Evolutionary conservation across 2,888 invertebrate species (phyloP).

Genomic region (Ennomos fuscantarius): DNA sequence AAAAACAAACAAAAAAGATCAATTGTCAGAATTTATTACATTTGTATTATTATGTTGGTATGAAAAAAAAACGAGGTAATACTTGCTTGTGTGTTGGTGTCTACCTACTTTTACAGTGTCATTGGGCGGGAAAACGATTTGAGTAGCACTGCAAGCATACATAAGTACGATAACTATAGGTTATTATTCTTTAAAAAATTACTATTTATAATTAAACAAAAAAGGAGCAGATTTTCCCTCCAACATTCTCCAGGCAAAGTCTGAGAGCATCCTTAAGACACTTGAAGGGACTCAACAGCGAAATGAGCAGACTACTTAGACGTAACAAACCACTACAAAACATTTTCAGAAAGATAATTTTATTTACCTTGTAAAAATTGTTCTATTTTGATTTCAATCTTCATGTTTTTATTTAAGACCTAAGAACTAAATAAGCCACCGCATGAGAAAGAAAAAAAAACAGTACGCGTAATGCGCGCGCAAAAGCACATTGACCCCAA

Average conservation of each 20-base stretch:
- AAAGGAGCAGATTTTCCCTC: slow-evolving; percentile 50
- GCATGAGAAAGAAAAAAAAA: too few relatives aligned
- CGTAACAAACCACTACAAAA: slow-evolving; percentile 36
- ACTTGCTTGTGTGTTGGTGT: too few relatives aligned
- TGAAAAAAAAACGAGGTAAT: too few relatives aligned
- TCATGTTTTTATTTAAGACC: slow-evolving; percentile 1
- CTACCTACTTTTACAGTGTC: too few relatives aligned
- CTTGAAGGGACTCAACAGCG: slow-evolving; percentile 61
- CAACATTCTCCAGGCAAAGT: slow-evolving; percentile 45
- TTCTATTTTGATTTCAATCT: slow-evolving; percentile 1
- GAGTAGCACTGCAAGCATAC: too few relatives aligned
- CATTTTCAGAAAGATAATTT: slow-evolving; percentile 28
- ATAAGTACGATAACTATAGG: not conserved
- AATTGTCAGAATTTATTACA: too few relatives aligned
- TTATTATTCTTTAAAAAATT: slow-evolving; percentile 11
- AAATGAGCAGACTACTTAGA: slow-evolving; percentile 80
- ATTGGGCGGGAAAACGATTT: too few relatives aligned
- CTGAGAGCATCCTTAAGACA: slow-evolving; percentile 47
- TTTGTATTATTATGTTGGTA: too few relatives aligned
- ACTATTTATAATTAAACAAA: slow-evolving; percentile 30
- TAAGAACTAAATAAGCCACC: too few relatives aligned
- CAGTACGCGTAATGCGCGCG: not conserved
- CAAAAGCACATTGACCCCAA: slow-evolving; percentile 39
- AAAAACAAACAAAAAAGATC: too few relatives aligned
- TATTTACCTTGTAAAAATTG: slow-evolving; percentile 11